phyloP scores from a whole-genome alignment of 2,113 vertebrate genomes.

The Podarcis cretensis region DNA sequence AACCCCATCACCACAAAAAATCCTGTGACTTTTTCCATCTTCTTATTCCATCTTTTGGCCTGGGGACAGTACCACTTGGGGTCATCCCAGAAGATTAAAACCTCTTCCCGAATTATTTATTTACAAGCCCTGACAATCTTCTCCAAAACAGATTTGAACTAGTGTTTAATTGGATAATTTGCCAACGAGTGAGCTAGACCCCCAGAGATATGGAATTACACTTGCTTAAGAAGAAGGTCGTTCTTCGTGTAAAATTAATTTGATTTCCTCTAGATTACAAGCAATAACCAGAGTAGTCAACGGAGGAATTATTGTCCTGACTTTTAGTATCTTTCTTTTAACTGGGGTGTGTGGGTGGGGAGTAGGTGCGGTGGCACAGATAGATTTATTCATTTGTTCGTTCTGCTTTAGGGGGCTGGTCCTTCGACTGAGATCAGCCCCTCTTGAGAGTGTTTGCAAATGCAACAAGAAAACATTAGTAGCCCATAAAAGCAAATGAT shows the following conservation, averaged over 20 bases:
- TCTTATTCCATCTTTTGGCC: background rate
- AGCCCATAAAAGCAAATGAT: background rate
- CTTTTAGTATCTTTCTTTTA: conserved; percentile 42
- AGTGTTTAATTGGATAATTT: conserved; percentile 62
- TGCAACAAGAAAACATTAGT: background rate
- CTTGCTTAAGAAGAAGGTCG: conserved; percentile 33
- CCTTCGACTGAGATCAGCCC: background rate
- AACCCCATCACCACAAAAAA: background rate
- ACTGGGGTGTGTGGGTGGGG: background rate
- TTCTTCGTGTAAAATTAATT: conserved; percentile 67
- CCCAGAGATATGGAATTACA: conserved; percentile 57
- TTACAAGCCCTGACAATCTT: conserved; percentile 54
- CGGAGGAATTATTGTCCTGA: conserved; percentile 59
- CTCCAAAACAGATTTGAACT: conserved; percentile 61
- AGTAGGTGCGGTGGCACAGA: background rate
- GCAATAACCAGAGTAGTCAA: conserved; percentile 49
- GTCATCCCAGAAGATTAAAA: conserved; percentile 29
- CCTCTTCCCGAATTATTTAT: conserved; percentile 54
- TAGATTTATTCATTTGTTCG: background rate
- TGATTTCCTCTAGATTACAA: conserved; percentile 66
- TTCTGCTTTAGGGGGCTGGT: no score
- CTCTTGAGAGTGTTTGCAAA: background rate
- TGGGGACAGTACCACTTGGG: background rate
- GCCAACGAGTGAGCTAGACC: conserved; percentile 54
- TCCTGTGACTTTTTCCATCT: background rate